Base-by-base conservation (phyloP, 2,113 vertebrate species). In the Bos indicus region DNA sequence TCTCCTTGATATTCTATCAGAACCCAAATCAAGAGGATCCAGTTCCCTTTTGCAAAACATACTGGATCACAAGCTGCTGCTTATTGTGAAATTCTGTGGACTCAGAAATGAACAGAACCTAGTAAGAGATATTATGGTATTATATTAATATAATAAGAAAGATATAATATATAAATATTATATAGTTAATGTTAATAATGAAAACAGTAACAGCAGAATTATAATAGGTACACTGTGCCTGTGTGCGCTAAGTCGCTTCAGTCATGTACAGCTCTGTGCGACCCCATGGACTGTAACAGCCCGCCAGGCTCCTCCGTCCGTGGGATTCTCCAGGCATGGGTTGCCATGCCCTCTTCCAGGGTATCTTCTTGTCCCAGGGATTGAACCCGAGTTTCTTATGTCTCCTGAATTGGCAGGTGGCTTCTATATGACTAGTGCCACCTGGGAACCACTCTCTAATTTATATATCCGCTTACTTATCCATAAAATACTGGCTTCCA, bases 291-390 rank as follows among this genome's bases (percentile, higher is more conserved):
- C 71, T 77, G 12, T 26, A 48, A 48, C 48, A 26, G 71, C 40
- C 23, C 2, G 0, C 19, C 33, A 23, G n/a, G n/a, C 67, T 14
- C 1, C 12, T 43, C 71, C 1, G 3, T 77, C 71, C 40, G 0
- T 26, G 71, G 23, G 40, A 43, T 77, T 77, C 71, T 77, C 67
- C 71, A 43, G 40, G 71, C 71, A 26, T 77, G 71, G 1, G 6
- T 43, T 77, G 21, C 71, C 71, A 26, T 14, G 23, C 40, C 71
- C 71, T 43, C 36, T 26, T 43, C 23, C 71, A 77, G 71, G 40
- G 40, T 43, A 15, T 77, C 64, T 43, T 74, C 71, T 77, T 26
- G 40, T 77, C 40, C 40, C 71, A 26, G 23, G 36, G 71, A 43
- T 26, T 26, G 40, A 77, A 77, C 40, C 6, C 3, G 6, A 26